Base-by-base conservation (phyloP, 2,888 invertebrate genomes). In the Acleris emargana region DNA sequence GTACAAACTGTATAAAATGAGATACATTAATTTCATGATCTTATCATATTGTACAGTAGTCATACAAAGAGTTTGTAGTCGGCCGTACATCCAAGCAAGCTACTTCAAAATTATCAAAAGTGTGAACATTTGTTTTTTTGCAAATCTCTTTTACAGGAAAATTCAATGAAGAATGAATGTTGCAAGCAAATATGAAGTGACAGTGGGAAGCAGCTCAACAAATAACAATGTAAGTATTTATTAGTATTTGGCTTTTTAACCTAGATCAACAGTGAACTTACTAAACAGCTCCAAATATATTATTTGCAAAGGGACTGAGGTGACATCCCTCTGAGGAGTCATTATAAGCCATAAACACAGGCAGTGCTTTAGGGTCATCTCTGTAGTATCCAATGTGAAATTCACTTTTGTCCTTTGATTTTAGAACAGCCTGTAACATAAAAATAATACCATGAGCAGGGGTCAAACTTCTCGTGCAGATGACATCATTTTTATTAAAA, bases 311-410 rank as follows among this genome's bases (percentile, higher is more conserved):
- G 22, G 95, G 94, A 72, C 93, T 93, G 57, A 99, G 95, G 58
- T 91, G 93, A 71, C 95, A 96, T 80, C 95, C 94, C 71, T 94
- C 94, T 20, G 93, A 88, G 47, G 95, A 94, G 73, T 94, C 93
- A 87, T 97, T 98, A 70, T 94, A 94, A 0, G 95, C 98, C 50
- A 99, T 88, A 82, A 98, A 95, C 6, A 94, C 94, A 42, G 97
- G 97, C 47, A 93, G 85, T 64, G 96, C 95, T 38, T 94, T 92
- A 0, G 97, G 97, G 68, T 94, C 94, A 90, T 99, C 98, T 77
- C 98, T 94, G 93, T 95, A 98, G 86, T 98, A 99, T 6, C 98
- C 98, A 77, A 97, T 95, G 82, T 99, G 98, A 72, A 95, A 95
- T 69, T 96, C 95, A 67, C 94, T 94, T 57, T 93, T 93, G 57